These are phyloP conservation scores for Labeo rohita DNA, from an alignment of 2,113 vertebrate species.

Conservation along the genomic window DNA sequence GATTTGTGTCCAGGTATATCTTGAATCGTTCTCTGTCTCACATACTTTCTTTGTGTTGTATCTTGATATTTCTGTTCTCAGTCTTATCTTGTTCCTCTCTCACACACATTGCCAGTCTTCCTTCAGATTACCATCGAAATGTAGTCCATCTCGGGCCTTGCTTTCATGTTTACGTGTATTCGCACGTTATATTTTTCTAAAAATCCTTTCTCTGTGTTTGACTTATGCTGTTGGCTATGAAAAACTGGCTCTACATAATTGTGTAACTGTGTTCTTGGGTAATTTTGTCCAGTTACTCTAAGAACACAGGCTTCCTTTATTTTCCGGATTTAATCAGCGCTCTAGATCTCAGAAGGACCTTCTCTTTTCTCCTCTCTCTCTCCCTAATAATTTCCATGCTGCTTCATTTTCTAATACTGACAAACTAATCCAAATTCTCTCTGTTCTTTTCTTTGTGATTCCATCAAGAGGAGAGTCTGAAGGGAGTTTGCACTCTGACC, in stretches of 20 bases:
- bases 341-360: slow-evolving; percentile 7
- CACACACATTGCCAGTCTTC: neutral
- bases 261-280: neutral
- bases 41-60: neutral
- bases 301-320: neutral
- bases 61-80: neutral
- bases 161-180: neutral
- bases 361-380: neutral
- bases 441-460: neutral
- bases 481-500: neutral
- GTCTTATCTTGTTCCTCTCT: neutral
- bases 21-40: neutral
- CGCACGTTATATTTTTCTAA: neutral
- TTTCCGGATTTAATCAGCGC: slow-evolving; percentile 9
- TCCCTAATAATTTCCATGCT: neutral
- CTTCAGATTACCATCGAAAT: neutral
- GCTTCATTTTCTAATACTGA: neutral
- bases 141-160: neutral
- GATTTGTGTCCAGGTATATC: neutral
- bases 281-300: neutral
- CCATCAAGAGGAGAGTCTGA: neutral
- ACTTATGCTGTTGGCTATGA: neutral
- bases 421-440: neutral
- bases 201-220: neutral
- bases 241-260: neutral